Evolutionary conservation across 1,140 invertebrate species (phyloP).

Genomic region (Microplitis mediator): DNA sequence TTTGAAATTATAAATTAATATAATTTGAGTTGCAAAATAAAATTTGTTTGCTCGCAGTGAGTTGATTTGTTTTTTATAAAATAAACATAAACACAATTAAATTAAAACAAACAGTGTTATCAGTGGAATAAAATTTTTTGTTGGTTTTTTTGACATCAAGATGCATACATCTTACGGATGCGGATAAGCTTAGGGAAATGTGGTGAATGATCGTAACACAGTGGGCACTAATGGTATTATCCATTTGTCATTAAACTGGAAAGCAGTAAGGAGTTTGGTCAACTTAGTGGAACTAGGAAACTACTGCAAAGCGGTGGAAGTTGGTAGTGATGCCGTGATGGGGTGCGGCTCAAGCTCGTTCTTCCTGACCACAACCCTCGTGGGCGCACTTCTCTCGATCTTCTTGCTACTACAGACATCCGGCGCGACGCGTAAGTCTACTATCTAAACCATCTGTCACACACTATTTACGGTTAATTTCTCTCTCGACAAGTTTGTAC

Average conservation of each 20-base stretch:
- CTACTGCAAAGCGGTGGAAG: slow-evolving; percentile 37
- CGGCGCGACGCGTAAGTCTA: slow-evolving; percentile 50
- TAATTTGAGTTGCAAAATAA: too few relatives aligned
- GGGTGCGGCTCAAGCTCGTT: slow-evolving; percentile 56
- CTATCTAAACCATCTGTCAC: background rate
- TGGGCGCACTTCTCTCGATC: slow-evolving; percentile 51
- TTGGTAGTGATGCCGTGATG: slow-evolving; percentile 60
- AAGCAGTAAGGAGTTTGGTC: slow-evolving; percentile 27
- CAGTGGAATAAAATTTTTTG: background rate
- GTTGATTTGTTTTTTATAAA: background rate
- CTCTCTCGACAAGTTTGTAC: background rate
- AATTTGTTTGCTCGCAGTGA: too few relatives aligned
- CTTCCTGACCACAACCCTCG: slow-evolving; percentile 53
- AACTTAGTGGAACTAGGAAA: slow-evolving; percentile 22
- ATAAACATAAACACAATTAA: background rate
- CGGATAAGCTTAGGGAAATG: slow-evolving; percentile 1
- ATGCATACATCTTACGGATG: background rate
- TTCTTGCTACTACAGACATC: slow-evolving; percentile 46
- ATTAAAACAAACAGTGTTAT: background rate
- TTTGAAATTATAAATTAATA: too few relatives aligned
- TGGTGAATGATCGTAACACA: slow-evolving; percentile 6
- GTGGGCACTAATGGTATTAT: slow-evolving; percentile 4
- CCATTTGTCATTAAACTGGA: slow-evolving; percentile 23
- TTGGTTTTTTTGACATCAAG: background rate
- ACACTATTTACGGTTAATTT: background rate